Evolutionary conservation across 1,140 invertebrate genomes (phyloP), one percentile per base, ranked within the genome.

Genomic region (Papilio glaucus): DNA sequence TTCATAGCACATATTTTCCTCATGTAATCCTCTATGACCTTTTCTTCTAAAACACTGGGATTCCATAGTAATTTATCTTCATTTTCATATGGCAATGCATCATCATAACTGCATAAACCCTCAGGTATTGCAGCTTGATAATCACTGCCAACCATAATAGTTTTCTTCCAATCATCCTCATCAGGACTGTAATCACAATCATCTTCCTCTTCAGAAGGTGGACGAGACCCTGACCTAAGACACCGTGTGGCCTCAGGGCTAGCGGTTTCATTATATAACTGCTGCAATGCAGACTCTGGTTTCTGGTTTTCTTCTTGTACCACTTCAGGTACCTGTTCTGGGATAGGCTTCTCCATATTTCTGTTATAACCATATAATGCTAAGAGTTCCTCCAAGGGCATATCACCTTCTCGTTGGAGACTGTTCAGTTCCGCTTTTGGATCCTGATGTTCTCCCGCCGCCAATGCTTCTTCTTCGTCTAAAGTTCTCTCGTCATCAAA

Each of bases 51-150:
- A 76, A 95, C 95, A 80, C 94, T 95, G 1, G 98, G 98, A 91
- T 98, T 97, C 98, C 98, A 99, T 1, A 99, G 91, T 71, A 99
- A 94, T 91, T 98, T 97, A 87, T 99, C 98, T 90, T 99, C 98
- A 94, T 99, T 99, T 93, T 99, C 98, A 93, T 99, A 99, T 0
- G 98, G 98, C 75, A 97, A 94, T 4, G 97, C 97, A 94, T 98
- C 98, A 85, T 98, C 98, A 93, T 99, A 99, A 84, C 96, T 96
- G 84, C 96, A 97, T 4, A 99, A 93, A 18, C 97, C 98, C 90
- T 98, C 97, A 1, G 98, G 98, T 83, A 99, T 98, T 71, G 95
- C 95, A 15, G 98, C 98, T 94, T 99, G 98, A 89, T 97, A 99
- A 85, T 98, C 97, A 79, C 96, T 96, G 29, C 98, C 98, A 26